Evolutionary conservation across 2,797 vertebrate species (phyloP), one percentile per base, ranked within the genome.

Genomic region (Threskiornis aethiopicus): DNA sequence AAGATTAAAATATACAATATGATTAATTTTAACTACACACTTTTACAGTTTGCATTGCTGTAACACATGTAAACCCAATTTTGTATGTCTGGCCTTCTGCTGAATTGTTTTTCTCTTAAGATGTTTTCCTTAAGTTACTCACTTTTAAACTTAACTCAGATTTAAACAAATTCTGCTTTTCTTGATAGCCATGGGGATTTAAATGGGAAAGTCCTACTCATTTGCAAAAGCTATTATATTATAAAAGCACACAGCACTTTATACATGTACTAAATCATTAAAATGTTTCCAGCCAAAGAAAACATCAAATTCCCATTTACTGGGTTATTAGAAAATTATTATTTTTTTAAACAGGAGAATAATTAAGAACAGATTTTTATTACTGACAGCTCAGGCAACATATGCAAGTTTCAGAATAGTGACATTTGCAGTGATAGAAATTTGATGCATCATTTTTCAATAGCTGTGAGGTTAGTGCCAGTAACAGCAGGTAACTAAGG

Each of bases 361-460:
- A 97, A 96, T 90, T 87, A 93, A 90, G 92, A 95, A 78, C 67
- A 96, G 88, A 95, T 93, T 94, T 95, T 95, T 96, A 92, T 89
- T 96, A 92, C 67, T 85, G 90, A 94, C 78, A 91, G 93, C 84
- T 94, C 71, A 85, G 52, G 81, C 86, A 94, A 85, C 79, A 95
- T 85, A 81, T 94, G 86, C 52, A 95, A 85, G 66, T 89, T 71
- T 90, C 92, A 89, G 90, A 89, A 83, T 41, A 92, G 59, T 93
- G 94, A 87, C 90, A 95, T 93, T 92, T 95, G 82, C 81, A 96
- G 84, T 26, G 33, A 93, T 77, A 80, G 78, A 93, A 90, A 93
- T 80, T 89, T 92, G 90, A 96, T 92, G 71, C 57, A 87, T 93
- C 46, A 89, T 71, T 96, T 93, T 95, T 89, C 75, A 94, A 52